Conservation (phyloP, 2,113 vertebrate genomes). For the Struthidea cinerea region DNA sequence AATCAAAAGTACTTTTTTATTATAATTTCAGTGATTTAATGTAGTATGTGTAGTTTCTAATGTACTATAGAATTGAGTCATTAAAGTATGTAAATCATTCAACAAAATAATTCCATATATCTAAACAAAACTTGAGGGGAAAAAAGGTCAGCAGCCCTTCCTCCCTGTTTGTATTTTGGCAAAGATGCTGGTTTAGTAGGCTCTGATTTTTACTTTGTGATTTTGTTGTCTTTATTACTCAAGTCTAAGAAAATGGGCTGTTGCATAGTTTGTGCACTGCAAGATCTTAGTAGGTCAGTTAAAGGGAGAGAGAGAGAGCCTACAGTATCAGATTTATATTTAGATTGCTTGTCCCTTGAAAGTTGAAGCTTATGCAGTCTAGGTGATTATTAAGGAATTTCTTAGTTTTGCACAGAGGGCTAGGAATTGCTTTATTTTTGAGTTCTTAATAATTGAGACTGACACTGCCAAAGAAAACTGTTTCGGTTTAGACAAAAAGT, state of each 20-base stretch:
- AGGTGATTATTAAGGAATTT: neutral
- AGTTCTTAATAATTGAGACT: neutral
- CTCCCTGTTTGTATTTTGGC: neutral
- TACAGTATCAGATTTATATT: neutral
- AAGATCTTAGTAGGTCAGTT: neutral
- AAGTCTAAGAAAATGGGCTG: neutral
- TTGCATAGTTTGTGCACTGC: neutral
- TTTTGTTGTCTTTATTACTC: neutral
- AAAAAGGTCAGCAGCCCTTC: neutral
- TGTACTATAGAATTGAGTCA: neutral
- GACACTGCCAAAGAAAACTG: neutral
- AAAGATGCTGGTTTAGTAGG: neutral
- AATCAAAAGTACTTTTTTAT: neutral
- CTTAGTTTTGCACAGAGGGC: neutral
- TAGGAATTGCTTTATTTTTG: neutral
- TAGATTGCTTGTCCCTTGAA: neutral
- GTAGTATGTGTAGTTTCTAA: neutral
- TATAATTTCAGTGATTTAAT: neutral
- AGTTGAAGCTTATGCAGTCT: neutral
- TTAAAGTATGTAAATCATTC: neutral
- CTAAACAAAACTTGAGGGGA: neutral
- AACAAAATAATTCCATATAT: neutral
- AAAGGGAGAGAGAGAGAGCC: neutral
- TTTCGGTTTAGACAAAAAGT: neutral
- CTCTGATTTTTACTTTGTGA: neutral